These are phyloP conservation scores for Gymnopithys bicolor DNA, from an alignment of 2,797 vertebrate genomes.

Conservation along the genomic window DNA sequence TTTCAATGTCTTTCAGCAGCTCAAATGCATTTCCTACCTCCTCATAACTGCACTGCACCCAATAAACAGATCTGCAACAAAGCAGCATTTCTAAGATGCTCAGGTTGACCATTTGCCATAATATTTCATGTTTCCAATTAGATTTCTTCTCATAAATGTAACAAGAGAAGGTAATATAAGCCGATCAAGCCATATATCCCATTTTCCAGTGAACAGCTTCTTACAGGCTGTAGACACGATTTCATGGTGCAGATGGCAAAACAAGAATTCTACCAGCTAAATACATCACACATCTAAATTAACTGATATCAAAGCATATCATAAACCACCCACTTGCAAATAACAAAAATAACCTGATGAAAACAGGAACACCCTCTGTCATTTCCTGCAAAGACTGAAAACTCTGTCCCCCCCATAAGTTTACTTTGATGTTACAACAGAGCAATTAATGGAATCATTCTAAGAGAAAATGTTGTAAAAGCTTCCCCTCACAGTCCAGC, in stretches of 20 bases:
- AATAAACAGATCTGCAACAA: neutral
- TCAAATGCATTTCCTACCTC: neutral
- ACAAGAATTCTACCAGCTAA: neutral
- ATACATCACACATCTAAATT: neutral
- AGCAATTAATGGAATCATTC: neutral
- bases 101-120: neutral
- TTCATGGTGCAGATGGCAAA: neutral
- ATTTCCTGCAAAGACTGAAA: slow-evolving; percentile 4
- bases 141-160: neutral
- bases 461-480: neutral
- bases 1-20: neutral
- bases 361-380: neutral
- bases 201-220: neutral
- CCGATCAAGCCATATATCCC: neutral
- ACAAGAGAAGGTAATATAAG: neutral
- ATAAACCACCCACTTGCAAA: neutral
- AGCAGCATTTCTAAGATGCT: neutral
- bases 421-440: neutral
- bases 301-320: neutral
- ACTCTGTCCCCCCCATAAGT: neutral
- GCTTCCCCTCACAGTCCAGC: neutral
- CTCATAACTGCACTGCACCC: neutral
- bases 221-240: neutral
- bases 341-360: slow-evolving; percentile 3
- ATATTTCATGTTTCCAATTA: neutral